phyloP scores from a whole-genome alignment of 2,888 invertebrate genomes.

The Phyllotreta cruciferae region DNA sequence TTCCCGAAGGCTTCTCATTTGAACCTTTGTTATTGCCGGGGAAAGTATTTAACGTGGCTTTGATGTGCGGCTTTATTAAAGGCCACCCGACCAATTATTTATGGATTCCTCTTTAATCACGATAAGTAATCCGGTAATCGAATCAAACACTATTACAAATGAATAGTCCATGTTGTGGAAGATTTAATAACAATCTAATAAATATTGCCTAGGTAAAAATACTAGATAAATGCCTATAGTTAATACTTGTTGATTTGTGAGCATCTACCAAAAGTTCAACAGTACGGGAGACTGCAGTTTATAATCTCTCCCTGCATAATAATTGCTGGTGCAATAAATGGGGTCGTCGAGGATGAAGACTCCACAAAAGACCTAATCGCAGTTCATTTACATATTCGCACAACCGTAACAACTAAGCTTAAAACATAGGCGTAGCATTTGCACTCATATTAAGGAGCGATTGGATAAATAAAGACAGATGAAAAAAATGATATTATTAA shows the following conservation, averaged over 20 bases:
- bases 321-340: constrained; percentile 35
- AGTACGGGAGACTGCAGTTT: constrained; percentile 19
- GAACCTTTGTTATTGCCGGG: constrained; percentile 12
- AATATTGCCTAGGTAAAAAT: background rate
- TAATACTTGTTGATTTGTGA: constrained; percentile 19
- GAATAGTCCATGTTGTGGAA: background rate
- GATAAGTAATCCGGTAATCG: constrained; percentile 5
- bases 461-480: background rate
- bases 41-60: constrained; percentile 6
- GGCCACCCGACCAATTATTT: constrained; percentile 5
- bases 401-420: constrained; percentile 34
- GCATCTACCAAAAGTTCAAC: background rate
- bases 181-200: background rate
- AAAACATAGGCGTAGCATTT: constrained; percentile 6
- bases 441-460: constrained; percentile 2
- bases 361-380: constrained; percentile 34
- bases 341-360: constrained; percentile 31
- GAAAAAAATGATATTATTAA: too few relatives aligned
- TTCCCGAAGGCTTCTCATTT: constrained; percentile 25
- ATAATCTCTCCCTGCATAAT: constrained; percentile 26
- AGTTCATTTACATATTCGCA: constrained; percentile 44
- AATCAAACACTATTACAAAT: constrained; percentile 5
- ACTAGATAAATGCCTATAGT: background rate
- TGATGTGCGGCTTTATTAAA: constrained; percentile 7
- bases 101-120: constrained; percentile 8